Conservation (phyloP, 2,797 vertebrate genomes). For the Lycodopsis pacificus region DNA sequence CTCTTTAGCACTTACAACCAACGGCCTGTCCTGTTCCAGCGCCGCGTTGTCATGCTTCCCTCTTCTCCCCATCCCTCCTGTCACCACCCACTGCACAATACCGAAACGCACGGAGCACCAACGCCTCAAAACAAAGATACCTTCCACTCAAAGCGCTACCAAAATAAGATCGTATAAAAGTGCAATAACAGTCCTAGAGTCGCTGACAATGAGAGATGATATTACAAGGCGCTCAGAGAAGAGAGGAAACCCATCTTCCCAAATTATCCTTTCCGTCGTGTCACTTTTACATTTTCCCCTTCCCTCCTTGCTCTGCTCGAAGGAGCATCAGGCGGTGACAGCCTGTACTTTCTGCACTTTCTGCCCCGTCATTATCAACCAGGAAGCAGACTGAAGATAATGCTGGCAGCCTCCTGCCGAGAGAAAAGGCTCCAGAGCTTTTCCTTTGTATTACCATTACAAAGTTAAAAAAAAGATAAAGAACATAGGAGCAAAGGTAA, state of each 20-base stretch:
- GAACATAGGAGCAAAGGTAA: constrained; percentile 37
- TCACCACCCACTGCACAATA: not conserved
- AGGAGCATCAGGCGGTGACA: constrained; percentile 44
- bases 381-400: constrained; percentile 42
- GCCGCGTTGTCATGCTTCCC: constrained; percentile 17
- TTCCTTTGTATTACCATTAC: constrained; percentile 32
- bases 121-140: not conserved
- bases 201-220: constrained; percentile 16
- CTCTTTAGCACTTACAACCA: constrained; percentile 60
- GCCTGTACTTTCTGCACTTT: constrained; percentile 46
- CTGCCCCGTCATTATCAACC: constrained; percentile 54
- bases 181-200: not conserved
- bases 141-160: not conserved
- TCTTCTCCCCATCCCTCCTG: not conserved
- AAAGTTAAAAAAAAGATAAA: constrained; percentile 32
- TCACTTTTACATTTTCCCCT: constrained; percentile 39
- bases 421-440: constrained; percentile 22
- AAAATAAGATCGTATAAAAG: not conserved
- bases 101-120: not conserved
- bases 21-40: constrained; percentile 39
- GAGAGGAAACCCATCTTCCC: constrained; percentile 17
- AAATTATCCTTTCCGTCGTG: constrained; percentile 52
- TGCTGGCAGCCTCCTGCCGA: constrained; percentile 41
- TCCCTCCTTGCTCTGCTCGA: constrained; percentile 8
- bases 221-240: not conserved